Evolutionary conservation across 2,888 invertebrate genomes (phyloP).

Genomic region (Melolontha melolontha): DNA sequence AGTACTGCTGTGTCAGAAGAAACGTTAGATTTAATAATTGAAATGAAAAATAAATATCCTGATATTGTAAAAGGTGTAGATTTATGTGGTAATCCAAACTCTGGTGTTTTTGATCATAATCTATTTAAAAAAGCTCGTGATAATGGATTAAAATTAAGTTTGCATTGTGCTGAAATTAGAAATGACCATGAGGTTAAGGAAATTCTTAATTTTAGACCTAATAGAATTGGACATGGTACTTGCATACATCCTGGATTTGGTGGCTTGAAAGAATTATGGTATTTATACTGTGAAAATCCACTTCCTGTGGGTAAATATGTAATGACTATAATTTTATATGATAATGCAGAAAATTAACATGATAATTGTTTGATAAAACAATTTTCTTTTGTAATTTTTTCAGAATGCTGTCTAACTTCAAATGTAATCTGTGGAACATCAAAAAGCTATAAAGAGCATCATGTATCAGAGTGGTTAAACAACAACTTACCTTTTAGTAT

Average conservation of each 20-base stretch:
- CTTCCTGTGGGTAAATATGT: conserved; percentile 76
- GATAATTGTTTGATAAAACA: too few species aligned
- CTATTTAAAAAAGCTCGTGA: conserved; percentile 73
- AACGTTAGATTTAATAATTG: conserved; percentile 75
- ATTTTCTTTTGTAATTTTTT: conserved; percentile 51
- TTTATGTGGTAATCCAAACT: conserved; percentile 75
- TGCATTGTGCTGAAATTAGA: conserved; percentile 87
- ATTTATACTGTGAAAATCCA: conserved; percentile 68
- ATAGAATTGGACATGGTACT: conserved; percentile 88
- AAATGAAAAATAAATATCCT: conserved; percentile 70
- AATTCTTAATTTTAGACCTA: conserved; percentile 79
- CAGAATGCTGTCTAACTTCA: conserved; percentile 88
- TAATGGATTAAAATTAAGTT: conserved; percentile 75
- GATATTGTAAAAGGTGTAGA: conserved; percentile 76
- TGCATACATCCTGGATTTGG: conserved; percentile 77
- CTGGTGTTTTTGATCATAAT: conserved; percentile 73
- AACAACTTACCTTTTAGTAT: conserved; percentile 77
- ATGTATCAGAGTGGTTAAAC: conserved; percentile 76
- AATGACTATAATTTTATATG: neutral
- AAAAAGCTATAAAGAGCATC: conserved; percentile 76
- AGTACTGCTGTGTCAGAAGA: conserved; percentile 71
- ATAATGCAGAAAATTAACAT: neutral
- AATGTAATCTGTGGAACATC: conserved; percentile 83
- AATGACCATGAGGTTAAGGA: conserved; percentile 75
- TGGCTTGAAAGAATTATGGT: conserved; percentile 72